Percentiles rank a stretch among this genome's conserved stretches.
phyloP scores from a whole-genome alignment of 2,113 vertebrate species.

The Dermatemys mawii region DNA sequence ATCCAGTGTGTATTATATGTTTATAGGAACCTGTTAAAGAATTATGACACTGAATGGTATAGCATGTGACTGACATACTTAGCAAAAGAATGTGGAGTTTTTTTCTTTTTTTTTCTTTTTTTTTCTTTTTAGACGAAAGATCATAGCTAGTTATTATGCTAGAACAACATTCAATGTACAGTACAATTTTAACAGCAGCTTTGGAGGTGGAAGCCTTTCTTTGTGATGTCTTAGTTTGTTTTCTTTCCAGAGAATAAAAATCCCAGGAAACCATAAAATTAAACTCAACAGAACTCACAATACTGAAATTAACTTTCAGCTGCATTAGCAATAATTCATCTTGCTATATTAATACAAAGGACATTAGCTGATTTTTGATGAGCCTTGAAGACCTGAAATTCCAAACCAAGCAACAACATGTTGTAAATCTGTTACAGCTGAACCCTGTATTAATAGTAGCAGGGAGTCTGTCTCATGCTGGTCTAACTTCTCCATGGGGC shows the following conservation, averaged over 20 bases:
- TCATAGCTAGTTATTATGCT: constrained; percentile 25
- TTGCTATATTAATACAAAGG: background rate
- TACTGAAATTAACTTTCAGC: background rate
- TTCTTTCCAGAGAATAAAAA: constrained; percentile 33
- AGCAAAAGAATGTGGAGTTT: constrained; percentile 41
- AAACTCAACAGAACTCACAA: constrained; percentile 1
- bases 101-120: background rate
- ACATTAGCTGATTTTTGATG: background rate
- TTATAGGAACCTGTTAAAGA: constrained; percentile 44
- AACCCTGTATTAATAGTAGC: background rate
- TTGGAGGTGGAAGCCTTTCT: constrained; percentile 30
- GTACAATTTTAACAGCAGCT: constrained; percentile 18
- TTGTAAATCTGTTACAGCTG: background rate
- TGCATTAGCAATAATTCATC: background rate
- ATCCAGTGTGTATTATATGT: background rate
- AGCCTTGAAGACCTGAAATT: constrained; percentile 8
- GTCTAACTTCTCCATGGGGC: background rate
- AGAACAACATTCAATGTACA: constrained; percentile 39
- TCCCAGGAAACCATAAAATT: background rate
- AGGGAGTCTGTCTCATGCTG: background rate
- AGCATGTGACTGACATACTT: constrained; percentile 38
- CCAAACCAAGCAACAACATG: background rate
- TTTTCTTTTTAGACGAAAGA: background rate
- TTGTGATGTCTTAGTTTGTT: constrained; percentile 34
- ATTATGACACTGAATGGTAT: constrained; percentile 33